Evolutionary conservation across 30 jellyfish, hydroid and myxozoan species (phyloP), one percentile per base, ranked within the genome.

Genomic region (Aurelia aurita): DNA sequence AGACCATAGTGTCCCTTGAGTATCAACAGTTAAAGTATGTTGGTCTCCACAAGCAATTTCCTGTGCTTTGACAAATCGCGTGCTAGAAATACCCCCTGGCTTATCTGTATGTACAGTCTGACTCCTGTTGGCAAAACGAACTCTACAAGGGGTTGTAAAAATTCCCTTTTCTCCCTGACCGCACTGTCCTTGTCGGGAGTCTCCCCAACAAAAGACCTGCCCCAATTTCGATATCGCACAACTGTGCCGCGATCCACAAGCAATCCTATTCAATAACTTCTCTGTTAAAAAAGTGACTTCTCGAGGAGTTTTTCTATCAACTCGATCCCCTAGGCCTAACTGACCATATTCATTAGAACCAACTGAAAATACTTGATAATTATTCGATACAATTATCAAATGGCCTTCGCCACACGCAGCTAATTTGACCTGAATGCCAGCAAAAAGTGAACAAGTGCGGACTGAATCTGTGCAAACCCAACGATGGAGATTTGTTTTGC

Each of bases 151-250:
- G 32, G 96, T 84, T 8, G 96, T 79, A 85, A 89, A 89, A 25
- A 89, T 49, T n/a, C 99, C 99, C 75, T 70, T 87, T 39, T 65
- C 90, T 10, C 97, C 98, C 21, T 47, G 85, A 34, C 99, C 99
- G 73, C 99, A 95, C 60, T 95, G 99, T 26, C 98, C 99, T 25
- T 72, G 91, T 35, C 98, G 86, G 13, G 99, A 95, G 65, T 95
- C 99, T 4, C 99, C 99, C 99, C 99, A 95, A 57, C 94, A 74
- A 69, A 57, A 90, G 8, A 95, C 87, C 45, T 86, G 79, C 32
- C 99, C 99, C 44, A 47, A 82, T 16, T 84, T 75, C 16, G 96
- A 79, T 32, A 89, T 65, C 0, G 95, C 97, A 70, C 90, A 85
- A 62, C 93, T 89, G 43, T 95, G 99, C 21, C 98, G 64, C 5